Percentiles rank a stretch among this genome's conserved stretches.
These are phyloP conservation scores for Erebia epiphron DNA, from an alignment of 2,888 invertebrate species.

Conservation along the genomic window DNA sequence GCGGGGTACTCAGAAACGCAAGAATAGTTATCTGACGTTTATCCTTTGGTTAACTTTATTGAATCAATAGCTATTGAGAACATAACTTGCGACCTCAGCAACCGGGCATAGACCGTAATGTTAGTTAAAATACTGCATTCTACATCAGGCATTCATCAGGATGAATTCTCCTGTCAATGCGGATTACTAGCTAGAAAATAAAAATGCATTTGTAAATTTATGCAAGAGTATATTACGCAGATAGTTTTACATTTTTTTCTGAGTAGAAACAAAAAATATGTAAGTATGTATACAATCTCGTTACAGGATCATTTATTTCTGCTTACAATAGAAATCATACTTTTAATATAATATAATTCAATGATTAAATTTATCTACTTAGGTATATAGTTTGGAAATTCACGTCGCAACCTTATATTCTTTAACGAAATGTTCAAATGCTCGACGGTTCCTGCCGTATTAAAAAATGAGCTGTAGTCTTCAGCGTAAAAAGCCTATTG, in stretches of 20 bases:
- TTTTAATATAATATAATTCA: too few species aligned
- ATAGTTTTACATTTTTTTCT: conserved; percentile 32
- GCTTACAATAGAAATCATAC: conserved; percentile 9
- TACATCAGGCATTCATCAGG: too few species aligned
- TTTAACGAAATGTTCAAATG: background rate
- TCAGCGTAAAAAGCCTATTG: background rate
- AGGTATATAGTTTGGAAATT: conserved; percentile 3
- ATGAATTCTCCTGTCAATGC: too few species aligned
- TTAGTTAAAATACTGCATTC: too few species aligned
- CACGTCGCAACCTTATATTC: conserved; percentile 6
- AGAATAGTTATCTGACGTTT: too few species aligned
- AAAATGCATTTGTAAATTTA: conserved; percentile 27
- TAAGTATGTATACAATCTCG: conserved; percentile 29
- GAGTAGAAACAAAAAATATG: conserved; percentile 15
- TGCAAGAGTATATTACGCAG: conserved; percentile 33
- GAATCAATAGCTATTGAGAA: too few species aligned
- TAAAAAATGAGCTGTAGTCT: background rate
- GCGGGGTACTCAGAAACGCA: too few species aligned
- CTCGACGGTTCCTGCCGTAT: conserved; percentile 15
- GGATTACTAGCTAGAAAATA: background rate
- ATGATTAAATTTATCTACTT: conserved; percentile 19
- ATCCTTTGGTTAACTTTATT: too few species aligned
- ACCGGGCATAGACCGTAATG: too few species aligned
- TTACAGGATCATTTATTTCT: conserved; percentile 21
- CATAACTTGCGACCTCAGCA: too few species aligned